Percentiles rank a stretch among this genome's conserved stretches.
phyloP scores from a whole-genome alignment of 2,797 vertebrate species.

The Hapalemur alaotrensis region DNA sequence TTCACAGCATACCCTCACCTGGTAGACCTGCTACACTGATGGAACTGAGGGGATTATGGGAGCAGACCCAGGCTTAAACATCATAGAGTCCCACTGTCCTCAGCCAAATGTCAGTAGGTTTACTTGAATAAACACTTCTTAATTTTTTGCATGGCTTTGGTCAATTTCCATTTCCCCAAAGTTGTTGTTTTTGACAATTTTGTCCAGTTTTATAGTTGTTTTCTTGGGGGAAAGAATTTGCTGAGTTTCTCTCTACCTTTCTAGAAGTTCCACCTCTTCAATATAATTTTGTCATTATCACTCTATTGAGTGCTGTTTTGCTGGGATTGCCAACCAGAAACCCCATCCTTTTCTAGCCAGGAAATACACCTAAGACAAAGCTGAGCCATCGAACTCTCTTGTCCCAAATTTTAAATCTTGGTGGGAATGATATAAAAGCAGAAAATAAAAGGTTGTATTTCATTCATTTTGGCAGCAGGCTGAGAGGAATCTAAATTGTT shows the following conservation, averaged over 20 bases:
- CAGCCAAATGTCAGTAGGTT: neutral
- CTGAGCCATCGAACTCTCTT: neutral
- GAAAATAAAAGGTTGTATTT: neutral
- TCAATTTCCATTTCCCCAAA: neutral
- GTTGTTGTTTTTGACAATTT: neutral
- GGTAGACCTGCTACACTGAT: neutral
- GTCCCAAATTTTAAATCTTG: neutral
- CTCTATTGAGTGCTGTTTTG: neutral
- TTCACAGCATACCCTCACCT: neutral
- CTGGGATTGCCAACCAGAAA: neutral
- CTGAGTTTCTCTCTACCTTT: neutral
- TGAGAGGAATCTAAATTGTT: neutral
- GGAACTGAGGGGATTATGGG: neutral
- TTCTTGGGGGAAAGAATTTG: neutral
- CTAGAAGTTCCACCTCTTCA: neutral
- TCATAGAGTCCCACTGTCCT: neutral
- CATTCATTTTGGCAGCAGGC: neutral
- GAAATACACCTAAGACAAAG: neutral
- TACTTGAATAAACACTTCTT: neutral
- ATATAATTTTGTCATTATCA: neutral
- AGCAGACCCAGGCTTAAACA: neutral
- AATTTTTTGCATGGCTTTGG: neutral
- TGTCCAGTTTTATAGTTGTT: neutral
- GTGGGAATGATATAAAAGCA: neutral
- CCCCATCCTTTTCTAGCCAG: neutral